Conservation (phyloP, 2,888 invertebrate genomes). For the Caenorhabditis sinica region DNA sequence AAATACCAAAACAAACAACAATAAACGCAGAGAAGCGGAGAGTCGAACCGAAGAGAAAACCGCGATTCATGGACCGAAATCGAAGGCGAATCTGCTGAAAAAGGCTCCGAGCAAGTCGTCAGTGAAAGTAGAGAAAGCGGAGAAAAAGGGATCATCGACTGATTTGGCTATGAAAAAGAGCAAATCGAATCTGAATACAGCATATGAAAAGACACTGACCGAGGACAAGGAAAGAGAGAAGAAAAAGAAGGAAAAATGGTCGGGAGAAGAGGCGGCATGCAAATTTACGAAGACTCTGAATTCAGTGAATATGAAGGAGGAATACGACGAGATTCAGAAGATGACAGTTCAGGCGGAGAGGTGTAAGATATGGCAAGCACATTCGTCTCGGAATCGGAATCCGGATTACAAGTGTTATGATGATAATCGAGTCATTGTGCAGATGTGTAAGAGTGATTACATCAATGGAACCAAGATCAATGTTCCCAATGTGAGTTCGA, state of each 20-base stretch:
- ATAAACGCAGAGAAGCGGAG: conserved; percentile 20
- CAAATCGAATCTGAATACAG: conserved; percentile 27
- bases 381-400: conserved; percentile 48
- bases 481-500: conserved; percentile 50
- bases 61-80: conserved; percentile 22
- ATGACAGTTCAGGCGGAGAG: conserved; percentile 38
- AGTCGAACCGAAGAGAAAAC: conserved; percentile 46
- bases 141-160: conserved; percentile 12
- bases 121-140: conserved; percentile 8
- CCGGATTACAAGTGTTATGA: conserved; percentile 62
- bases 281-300: conserved; percentile 30
- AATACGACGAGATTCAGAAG: conserved; percentile 61
- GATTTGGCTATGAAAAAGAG: conserved; percentile 23
- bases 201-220: conserved; percentile 31
- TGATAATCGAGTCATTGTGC: conserved; percentile 61
- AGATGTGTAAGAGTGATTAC: conserved; percentile 55
- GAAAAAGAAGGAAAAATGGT: conserved; percentile 62
- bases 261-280: conserved; percentile 59
- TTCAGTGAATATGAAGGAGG: conserved; percentile 38
- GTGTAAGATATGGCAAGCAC: conserved; percentile 55
- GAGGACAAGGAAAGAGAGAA: conserved; percentile 32
- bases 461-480: conserved; percentile 63
- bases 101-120: conserved; percentile 31
- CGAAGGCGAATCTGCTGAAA: conserved; percentile 1
- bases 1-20: conserved; percentile 39